These are phyloP conservation scores for Carollia perspicillata DNA, from an alignment of 2,113 vertebrate genomes.

Conservation along the genomic window DNA sequence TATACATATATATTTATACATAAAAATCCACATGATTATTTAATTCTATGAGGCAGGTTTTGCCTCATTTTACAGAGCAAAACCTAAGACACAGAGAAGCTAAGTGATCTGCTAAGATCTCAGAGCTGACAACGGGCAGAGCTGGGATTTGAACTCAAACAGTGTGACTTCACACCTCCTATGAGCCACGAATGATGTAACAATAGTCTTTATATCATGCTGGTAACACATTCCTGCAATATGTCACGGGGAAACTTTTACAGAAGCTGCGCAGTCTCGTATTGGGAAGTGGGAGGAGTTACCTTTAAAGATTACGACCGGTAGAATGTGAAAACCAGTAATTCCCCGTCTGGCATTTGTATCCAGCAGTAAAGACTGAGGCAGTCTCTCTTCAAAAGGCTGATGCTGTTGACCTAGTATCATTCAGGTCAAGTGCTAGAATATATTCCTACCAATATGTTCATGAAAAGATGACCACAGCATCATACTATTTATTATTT, in stretches of 20 bases:
- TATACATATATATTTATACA: background rate
- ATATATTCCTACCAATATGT: background rate
- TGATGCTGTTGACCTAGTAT: background rate
- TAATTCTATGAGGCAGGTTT: background rate
- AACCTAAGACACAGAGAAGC: background rate
- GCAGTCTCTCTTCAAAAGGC: background rate
- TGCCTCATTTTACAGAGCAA: background rate
- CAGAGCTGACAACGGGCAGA: background rate
- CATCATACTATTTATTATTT: background rate
- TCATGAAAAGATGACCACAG: background rate
- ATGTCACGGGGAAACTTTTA: background rate
- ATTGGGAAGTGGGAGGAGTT: background rate
- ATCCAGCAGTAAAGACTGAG: background rate
- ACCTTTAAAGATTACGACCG: background rate
- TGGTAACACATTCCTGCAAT: background rate
- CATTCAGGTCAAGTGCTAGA: background rate
- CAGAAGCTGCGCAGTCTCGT: background rate
- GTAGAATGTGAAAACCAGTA: background rate
- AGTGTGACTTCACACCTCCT: background rate
- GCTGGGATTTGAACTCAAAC: background rate
- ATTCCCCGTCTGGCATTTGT: background rate
- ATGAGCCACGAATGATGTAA: background rate
- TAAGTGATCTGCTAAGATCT: conserved; percentile 9
- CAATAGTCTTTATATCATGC: background rate
- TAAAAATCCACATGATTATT: background rate